Evolutionary conservation across 2,888 invertebrate species (phyloP).

Genomic region (Nymphalis polychloros): DNA sequence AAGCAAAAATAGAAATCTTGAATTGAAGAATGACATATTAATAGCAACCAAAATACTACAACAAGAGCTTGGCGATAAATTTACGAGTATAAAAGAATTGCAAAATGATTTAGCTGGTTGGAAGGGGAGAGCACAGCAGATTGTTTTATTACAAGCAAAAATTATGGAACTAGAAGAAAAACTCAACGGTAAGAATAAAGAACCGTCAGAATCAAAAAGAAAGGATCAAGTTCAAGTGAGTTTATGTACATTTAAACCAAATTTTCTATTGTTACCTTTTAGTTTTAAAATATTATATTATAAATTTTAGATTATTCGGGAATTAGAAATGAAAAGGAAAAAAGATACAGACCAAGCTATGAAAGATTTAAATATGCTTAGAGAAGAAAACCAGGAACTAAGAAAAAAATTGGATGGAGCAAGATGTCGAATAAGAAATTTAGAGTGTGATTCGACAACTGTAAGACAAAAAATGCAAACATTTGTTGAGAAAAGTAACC

Average conservation of each 20-base stretch:
- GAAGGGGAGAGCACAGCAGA: constrained; percentile 90
- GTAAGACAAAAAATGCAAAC: constrained; percentile 83
- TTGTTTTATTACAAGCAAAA: constrained; percentile 85
- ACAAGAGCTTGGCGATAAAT: constrained; percentile 88
- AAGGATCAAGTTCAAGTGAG: constrained; percentile 64
- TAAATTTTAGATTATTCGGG: constrained; percentile 66
- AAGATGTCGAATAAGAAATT: constrained; percentile 85
- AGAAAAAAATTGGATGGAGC: constrained; percentile 85
- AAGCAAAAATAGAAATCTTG: constrained; percentile 85
- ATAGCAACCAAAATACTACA: constrained; percentile 87
- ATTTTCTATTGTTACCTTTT: not conserved
- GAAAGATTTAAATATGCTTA: constrained; percentile 81
- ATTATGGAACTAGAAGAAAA: constrained; percentile 85
- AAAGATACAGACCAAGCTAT: constrained; percentile 82
- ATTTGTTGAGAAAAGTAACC: constrained; percentile 83
- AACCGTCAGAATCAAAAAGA: constrained; percentile 53
- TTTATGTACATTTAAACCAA: not conserved
- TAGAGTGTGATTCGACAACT: constrained; percentile 84
- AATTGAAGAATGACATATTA: constrained; percentile 87
- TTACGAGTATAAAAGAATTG: constrained; percentile 83
- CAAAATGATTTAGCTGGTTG: constrained; percentile 83
- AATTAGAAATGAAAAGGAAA: constrained; percentile 79
- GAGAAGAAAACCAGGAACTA: constrained; percentile 80
- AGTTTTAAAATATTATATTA: not conserved
- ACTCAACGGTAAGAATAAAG: constrained; percentile 70